Base-by-base conservation (phyloP, 2,888 invertebrate species). In the Caenorhabditis sp. region DNA sequence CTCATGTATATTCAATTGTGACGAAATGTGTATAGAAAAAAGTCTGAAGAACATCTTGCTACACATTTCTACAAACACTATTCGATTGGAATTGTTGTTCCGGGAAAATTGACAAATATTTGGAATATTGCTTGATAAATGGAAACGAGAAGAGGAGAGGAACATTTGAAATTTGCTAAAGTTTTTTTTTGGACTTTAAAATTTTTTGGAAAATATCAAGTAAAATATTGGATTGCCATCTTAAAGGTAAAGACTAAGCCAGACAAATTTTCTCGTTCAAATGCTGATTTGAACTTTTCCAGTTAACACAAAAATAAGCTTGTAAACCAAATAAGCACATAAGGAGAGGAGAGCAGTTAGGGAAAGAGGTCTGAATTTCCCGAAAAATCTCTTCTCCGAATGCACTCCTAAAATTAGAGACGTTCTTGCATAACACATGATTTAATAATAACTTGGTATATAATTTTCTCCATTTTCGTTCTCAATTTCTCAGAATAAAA, bases 1-100 rank as follows among this genome's bases (percentile, higher is more conserved):
- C 44, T n/a, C 22, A 40, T 32, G 32, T 20, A 40, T 67, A 76
- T 76, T 76, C 60, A 53, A 76, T 76, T 76, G 67, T 67, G 67
- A 67, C 67, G 58, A 58, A 55, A 64, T 20, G 20, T 62, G 22
- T 62, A 62, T 32, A 40, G 32, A 47, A 11, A 18, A 37, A 37
- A 58, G 37, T 58, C 28, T 35, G 32, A 58, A 22, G 55, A 32
- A 32, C 32, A 58, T n/a, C n/a, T n/a, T n/a, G n/a, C n/a, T n/a
- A n/a, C n/a, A n/a, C n/a, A 32, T 6, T 37, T 18, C 35, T 40
- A 37, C n/a, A 35, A 58, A n/a, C 32, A 32, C 26, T 51, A 51
- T 51, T 13, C 24, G 24, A 51, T 51, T 51, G 51, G 13, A 2
- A 40, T 40, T 40, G 40, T 40, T 40, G 40, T 40, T 40, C 40